Conservation (phyloP, 1,140 invertebrate genomes). For the Saccostrea echinata region DNA sequence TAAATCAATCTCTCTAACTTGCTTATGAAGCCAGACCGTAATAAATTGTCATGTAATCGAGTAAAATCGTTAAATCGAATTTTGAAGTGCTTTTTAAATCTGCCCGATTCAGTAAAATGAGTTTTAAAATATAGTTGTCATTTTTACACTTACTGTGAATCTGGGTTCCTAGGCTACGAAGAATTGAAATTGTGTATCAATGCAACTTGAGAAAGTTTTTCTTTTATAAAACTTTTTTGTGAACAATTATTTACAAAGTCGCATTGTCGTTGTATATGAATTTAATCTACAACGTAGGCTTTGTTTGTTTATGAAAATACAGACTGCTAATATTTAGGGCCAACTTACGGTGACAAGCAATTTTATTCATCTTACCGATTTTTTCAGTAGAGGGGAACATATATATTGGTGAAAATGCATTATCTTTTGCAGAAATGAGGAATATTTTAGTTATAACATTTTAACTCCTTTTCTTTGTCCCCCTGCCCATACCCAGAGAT, state of each 20-base stretch:
- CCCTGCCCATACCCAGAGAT: too few relatives aligned
- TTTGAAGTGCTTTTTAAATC: constrained; percentile 16
- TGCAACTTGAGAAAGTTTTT: neutral
- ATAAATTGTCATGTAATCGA: constrained; percentile 19
- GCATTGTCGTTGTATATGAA: neutral
- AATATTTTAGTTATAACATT: too few relatives aligned
- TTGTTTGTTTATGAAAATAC: neutral
- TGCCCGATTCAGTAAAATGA: neutral
- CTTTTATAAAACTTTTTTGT: neutral
- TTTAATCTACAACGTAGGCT: neutral
- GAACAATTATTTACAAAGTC: neutral
- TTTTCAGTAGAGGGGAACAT: neutral
- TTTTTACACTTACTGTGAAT: neutral
- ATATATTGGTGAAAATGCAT: neutral
- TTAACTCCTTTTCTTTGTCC: too few relatives aligned
- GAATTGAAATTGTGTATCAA: neutral
- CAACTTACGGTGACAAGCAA: neutral
- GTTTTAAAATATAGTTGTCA: neutral
- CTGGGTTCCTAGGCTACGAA: neutral
- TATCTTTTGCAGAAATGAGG: neutral
- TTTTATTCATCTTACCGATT: neutral
- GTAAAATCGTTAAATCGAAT: constrained; percentile 35
- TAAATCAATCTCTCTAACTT: neutral
- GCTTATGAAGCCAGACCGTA: neutral
- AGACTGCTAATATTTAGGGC: neutral